A percentile compares a stretch with the other conserved stretches of the same genome.
These are phyloP conservation scores for Drosophila sucinea DNA, from an alignment of 1,140 invertebrate species.

Conservation along the genomic window DNA sequence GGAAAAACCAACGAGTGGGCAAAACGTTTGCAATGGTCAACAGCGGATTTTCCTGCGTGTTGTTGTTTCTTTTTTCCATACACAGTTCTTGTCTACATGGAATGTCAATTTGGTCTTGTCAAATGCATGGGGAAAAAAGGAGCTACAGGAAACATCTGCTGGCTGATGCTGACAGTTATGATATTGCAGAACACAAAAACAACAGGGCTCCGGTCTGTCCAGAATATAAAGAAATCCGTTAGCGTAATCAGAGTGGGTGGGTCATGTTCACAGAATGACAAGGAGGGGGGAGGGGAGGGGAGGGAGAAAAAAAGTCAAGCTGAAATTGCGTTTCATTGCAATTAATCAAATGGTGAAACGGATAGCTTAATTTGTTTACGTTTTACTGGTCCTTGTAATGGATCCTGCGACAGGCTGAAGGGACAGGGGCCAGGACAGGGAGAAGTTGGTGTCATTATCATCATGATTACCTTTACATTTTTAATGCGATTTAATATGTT, in stretches of 20 bases:
- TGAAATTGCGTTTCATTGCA: conserved; percentile 60
- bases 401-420: background rate
- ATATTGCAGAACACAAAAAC: conserved; percentile 33
- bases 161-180: conserved; percentile 59
- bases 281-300: background rate
- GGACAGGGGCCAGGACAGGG: background rate
- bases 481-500: conserved; percentile 67
- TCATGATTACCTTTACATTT: conserved; percentile 62
- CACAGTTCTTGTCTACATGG: background rate
- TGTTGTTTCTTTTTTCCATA: conserved; percentile 15
- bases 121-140: conserved; percentile 25
- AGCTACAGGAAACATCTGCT: conserved; percentile 49
- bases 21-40: conserved; percentile 37
- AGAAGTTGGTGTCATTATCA: conserved; percentile 41
- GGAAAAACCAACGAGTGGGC: conserved; percentile 53
- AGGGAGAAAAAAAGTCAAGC: conserved; percentile 5
- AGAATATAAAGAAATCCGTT: conserved; percentile 8
- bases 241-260: background rate
- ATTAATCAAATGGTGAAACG: conserved; percentile 70
- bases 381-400: conserved; percentile 26
- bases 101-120: conserved; percentile 21
- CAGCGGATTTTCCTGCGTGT: conserved; percentile 24
- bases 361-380: conserved; percentile 64
- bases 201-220: background rate
- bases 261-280: background rate